Evolutionary conservation across 2,797 vertebrate species (phyloP).

Genomic region (Coilia nasus): DNA sequence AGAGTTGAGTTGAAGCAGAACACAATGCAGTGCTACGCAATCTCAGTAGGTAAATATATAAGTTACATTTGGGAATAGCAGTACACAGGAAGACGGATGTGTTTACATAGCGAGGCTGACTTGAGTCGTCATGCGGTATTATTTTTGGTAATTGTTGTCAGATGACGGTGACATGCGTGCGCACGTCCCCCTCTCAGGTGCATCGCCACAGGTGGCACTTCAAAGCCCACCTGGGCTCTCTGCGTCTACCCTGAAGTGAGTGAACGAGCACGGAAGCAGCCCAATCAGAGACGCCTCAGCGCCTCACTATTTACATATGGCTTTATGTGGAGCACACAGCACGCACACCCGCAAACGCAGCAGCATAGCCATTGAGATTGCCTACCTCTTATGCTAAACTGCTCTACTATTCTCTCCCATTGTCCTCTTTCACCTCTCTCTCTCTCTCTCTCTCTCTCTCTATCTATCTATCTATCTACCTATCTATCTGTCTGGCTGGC

Average conservation of each 20-base stretch:
- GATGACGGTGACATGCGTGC: background rate
- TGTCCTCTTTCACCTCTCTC: background rate
- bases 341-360: background rate
- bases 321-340: background rate
- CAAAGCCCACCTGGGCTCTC: slow-evolving; percentile 29
- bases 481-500: background rate
- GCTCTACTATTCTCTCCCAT: background rate
- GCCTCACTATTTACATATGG: background rate
- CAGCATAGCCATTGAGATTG: background rate
- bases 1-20: background rate
- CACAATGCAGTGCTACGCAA: background rate
- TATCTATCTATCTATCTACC: background rate
- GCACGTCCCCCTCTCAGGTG: background rate
- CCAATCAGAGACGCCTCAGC: background rate
- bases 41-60: background rate
- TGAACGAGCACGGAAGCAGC: too few relatives aligned
- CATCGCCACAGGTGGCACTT: slow-evolving; percentile 19
- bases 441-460: background rate
- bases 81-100: background rate
- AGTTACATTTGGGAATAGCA: background rate
- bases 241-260: background rate
- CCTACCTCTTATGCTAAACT: background rate
- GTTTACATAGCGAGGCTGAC: background rate
- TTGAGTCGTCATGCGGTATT: background rate
- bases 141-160: background rate